Percentiles rank a stretch among this genome's conserved stretches.
phyloP scores from a whole-genome alignment of 2,113 vertebrate genomes.

The Centropus bengalensis region DNA sequence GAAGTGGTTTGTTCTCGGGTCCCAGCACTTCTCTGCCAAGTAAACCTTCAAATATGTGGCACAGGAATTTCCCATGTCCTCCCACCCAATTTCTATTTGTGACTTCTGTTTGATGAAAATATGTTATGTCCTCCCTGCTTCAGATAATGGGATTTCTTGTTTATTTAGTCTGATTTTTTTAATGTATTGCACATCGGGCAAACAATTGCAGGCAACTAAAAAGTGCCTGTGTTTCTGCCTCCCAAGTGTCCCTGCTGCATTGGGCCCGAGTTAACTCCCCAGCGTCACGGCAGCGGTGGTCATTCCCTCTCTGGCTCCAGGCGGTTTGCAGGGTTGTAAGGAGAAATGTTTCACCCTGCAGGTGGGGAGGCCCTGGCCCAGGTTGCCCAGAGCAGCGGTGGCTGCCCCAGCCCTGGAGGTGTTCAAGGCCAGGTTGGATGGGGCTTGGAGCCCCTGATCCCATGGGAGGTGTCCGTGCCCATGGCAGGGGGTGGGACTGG shows the following conservation, averaged over 20 bases:
- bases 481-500: background rate
- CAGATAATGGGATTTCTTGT: background rate
- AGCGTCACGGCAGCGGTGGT: background rate
- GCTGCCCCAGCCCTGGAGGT: background rate
- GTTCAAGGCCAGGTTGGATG: background rate
- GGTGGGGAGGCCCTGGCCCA: background rate
- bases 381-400: background rate
- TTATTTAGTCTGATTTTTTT: background rate
- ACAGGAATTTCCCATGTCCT: background rate
- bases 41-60: background rate
- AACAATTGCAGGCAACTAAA: background rate
- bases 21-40: background rate
- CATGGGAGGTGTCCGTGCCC: background rate
- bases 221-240: background rate
- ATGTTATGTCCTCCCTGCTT: background rate
- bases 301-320: background rate
- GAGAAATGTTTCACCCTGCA: fast-evolving
- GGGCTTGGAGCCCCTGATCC: fast-evolving
- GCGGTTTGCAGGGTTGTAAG: background rate
- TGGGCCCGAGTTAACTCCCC: background rate
- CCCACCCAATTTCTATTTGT: background rate
- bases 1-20: background rate
- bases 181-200: background rate
- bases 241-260: background rate
- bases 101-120: background rate